Base-by-base conservation (phyloP, 2,113 vertebrate genomes). In the Smithornis capensis region DNA sequence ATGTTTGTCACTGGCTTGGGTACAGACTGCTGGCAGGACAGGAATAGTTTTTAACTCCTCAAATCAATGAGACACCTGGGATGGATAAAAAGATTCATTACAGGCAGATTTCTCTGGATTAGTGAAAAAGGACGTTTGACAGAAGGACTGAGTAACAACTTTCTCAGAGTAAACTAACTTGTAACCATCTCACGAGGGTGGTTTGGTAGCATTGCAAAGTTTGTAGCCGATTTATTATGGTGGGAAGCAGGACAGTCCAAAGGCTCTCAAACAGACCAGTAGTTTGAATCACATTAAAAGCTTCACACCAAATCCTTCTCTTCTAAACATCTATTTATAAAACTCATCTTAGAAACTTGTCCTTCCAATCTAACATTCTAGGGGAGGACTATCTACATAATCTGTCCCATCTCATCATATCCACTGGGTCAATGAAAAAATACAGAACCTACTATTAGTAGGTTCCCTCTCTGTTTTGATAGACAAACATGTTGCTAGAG, bases 31-130 rank as follows among this genome's bases (percentile, higher is more conserved):
- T 91, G 85, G 82, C 71, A 93, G 67, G 93, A 64, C 2, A 60
- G 50, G 22, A 27, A 44, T 5, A 70, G 55, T 52, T 83, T 92
- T 70, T 87, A 92, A 83, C 59, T 89, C 73, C 74, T 86, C 50
- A 87, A 90, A 94, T 85, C 87, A 93, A 40, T 67, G 68, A 67
- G 68, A 90, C 71, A 95, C 79, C 71, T 95, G 87, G 79, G 38
- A 40, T 90, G 60, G 59, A 86, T 92, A 88, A 92, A 87, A 94
- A 47, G 27, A 83, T 75, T 94, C 5, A 95, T 71, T 69, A 63
- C 23, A 77, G 70, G 55, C 53, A 92, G 62, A 73, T 90, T 77
- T 64, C 69, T 64, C 71, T n/a, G 47, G 70, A 95, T 86, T 86
- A 88, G 62, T 1, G 1, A 49, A 74, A 94, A 56, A 83, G 21